Evolutionary conservation across 2,888 invertebrate species (phyloP).

Genomic region (Morinoia aosen): DNA sequence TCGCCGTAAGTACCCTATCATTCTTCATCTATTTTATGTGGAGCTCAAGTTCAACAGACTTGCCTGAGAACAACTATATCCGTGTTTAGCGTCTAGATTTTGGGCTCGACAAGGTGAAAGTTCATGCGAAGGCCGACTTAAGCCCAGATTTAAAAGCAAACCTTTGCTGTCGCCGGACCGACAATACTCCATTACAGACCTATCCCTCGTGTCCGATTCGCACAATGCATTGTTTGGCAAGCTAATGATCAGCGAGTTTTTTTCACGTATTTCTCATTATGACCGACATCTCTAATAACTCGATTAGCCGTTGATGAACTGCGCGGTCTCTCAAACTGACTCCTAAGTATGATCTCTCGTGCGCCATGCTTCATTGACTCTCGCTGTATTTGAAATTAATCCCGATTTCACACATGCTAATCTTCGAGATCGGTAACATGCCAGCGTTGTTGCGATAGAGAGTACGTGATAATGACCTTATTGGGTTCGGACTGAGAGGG

Average conservation of each 20-base stretch:
- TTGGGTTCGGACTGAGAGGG: not conserved
- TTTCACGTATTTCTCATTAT: not conserved
- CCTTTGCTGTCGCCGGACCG: not conserved
- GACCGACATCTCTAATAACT: not conserved
- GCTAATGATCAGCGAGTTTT: not conserved
- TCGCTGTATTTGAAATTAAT: not conserved
- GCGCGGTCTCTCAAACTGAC: not conserved
- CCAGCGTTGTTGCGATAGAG: not conserved
- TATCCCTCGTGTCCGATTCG: not conserved
- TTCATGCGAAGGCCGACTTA: not conserved
- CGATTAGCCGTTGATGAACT: not conserved
- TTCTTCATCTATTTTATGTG: not conserved
- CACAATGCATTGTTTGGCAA: not conserved
- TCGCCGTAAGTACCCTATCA: not conserved
- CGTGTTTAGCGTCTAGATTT: not conserved
- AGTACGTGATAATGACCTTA: not conserved
- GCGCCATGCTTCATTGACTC: not conserved
- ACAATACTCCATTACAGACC: not conserved
- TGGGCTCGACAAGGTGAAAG: not conserved
- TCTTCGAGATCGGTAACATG: not conserved
- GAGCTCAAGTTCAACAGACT: not conserved
- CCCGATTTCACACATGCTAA: not conserved
- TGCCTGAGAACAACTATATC: not conserved
- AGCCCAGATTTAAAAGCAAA: not conserved
- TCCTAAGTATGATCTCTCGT: not conserved